Base-by-base conservation (phyloP, 2,797 vertebrate species). In the Periophthalmus magnuspinnatus region DNA sequence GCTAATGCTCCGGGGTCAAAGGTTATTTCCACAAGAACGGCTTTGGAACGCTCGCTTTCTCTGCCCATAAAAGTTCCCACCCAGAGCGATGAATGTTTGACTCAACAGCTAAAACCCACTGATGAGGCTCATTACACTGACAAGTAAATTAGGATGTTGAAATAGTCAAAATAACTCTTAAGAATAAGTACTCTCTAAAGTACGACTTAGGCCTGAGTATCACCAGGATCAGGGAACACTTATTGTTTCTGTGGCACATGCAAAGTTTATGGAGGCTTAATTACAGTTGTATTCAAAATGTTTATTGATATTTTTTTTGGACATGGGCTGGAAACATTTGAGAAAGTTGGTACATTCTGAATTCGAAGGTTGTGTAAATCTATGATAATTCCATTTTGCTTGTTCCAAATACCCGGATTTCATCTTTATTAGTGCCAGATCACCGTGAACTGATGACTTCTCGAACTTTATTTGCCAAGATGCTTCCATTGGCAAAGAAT, bases 1-100 rank as follows among this genome's bases (percentile, higher is more conserved):
- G 93, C 77, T 94, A 94, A 94, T 93, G 90, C 91, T 76, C 45
- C 68, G 48, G 85, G 93, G 92, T 93, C 91, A 93, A 72, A 90
- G 92, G 91, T 92, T 91, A 81, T 92, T 87, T 93, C 87, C 87
- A 92, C 89, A 91, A 81, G 75, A 83, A 36, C 81, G 78, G 80
- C 67, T 76, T 78, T 82, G 81, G 78, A 86, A 83, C 80, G 88
- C 78, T 88, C 88, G 89, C 91, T 92, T 93, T 91, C 82, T 81
- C 72, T 75, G 72, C 41, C 81, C 64, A 41, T 68, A 85, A 88
- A 79, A 82, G 71, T 90, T 89, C 88, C 84, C 90, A 89, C 83
- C 86, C 77, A 5, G 21, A 67, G 87, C 84, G 90, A 71, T 88
- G 91, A 93, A 86, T 84, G 86, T 83, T 89, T 84, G 48, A 78